Evolutionary conservation across 2,113 vertebrate genomes (phyloP).

Genomic region (Lucifuga dentata): DNA sequence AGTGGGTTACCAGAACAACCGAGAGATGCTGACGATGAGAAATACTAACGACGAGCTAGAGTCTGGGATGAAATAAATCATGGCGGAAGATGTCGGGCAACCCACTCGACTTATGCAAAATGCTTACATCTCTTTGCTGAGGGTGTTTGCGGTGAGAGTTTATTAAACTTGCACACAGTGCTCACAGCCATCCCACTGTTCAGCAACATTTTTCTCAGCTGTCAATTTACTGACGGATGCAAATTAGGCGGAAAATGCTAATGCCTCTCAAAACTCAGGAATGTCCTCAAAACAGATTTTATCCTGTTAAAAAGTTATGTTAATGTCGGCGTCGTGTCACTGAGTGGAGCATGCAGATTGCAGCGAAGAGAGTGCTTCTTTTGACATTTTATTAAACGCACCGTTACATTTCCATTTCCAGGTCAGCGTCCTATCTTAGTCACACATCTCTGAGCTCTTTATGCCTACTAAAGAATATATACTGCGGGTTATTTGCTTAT

Average conservation of each 20-base stretch:
- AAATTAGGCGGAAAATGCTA: slow-evolving; percentile 57
- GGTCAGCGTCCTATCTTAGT: slow-evolving; percentile 15
- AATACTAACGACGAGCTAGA: slow-evolving; percentile 54
- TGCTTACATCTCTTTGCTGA: slow-evolving; percentile 33
- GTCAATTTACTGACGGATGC: slow-evolving; percentile 62
- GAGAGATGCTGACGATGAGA: slow-evolving; percentile 39
- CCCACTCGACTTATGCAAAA: slow-evolving; percentile 56
- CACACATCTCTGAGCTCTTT: slow-evolving; percentile 15
- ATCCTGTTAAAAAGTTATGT: neutral
- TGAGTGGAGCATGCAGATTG: slow-evolving; percentile 22
- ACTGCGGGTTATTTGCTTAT: slow-evolving; percentile 40
- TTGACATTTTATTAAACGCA: neutral
- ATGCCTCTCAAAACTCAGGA: slow-evolving; percentile 13
- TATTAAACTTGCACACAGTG: slow-evolving; percentile 63
- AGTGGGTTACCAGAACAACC: slow-evolving; percentile 8
- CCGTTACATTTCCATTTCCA: no score
- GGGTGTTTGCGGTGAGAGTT: slow-evolving; percentile 57
- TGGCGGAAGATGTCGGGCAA: slow-evolving; percentile 36
- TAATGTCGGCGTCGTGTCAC: slow-evolving; percentile 14
- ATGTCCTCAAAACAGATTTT: slow-evolving; percentile 11
- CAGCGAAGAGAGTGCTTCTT: neutral
- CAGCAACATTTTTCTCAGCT: slow-evolving; percentile 57
- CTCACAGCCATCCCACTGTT: slow-evolving; percentile 48
- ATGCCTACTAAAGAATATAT: slow-evolving; percentile 30
- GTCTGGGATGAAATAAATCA: slow-evolving; percentile 66